Percentiles rank a stretch among this genome's conserved stretches.
phyloP scores from a whole-genome alignment of 1,140 invertebrate genomes.

The Eumaeus atala region DNA sequence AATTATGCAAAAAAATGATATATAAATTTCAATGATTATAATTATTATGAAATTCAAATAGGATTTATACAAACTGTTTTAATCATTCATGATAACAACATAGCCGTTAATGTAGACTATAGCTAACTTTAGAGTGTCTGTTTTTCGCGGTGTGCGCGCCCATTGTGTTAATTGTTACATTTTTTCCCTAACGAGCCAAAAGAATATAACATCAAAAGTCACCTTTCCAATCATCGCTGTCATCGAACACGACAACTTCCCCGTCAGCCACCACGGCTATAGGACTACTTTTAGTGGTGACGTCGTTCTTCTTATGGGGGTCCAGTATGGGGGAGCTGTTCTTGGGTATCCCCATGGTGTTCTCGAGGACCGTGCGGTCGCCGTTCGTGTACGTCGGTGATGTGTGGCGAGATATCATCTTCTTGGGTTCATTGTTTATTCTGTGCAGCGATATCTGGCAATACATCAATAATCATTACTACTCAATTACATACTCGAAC shows the following conservation, averaged over 20 bases:
- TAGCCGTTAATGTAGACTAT: no score
- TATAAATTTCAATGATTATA: neutral
- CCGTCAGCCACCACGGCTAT: constrained; percentile 78
- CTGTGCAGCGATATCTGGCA: constrained; percentile 62
- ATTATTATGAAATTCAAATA: no score
- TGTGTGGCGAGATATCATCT: constrained; percentile 74
- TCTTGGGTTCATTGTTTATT: constrained; percentile 63
- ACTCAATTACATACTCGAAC: no score
- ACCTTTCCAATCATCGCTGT: constrained; percentile 83
- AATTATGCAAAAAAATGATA: no score
- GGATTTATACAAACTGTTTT: no score
- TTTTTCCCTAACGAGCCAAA: no score
- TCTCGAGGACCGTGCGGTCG: constrained; percentile 44
- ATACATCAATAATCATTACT: constrained; percentile 17
- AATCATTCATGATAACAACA: no score
- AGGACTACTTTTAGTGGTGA: constrained; percentile 65
- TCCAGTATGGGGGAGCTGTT: constrained; percentile 73
- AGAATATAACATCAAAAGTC: constrained; percentile 25
- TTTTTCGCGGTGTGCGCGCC: no score
- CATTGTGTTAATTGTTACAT: no score
- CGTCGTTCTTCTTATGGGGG: constrained; percentile 58
- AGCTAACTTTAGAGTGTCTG: no score
- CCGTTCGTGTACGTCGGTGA: constrained; percentile 70
- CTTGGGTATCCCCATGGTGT: constrained; percentile 61
- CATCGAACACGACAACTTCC: constrained; percentile 87